A percentile compares a stretch with the other conserved stretches of the same genome.
phyloP scores from a whole-genome alignment of 2,797 vertebrate species.

The Phataginus tricuspis region DNA sequence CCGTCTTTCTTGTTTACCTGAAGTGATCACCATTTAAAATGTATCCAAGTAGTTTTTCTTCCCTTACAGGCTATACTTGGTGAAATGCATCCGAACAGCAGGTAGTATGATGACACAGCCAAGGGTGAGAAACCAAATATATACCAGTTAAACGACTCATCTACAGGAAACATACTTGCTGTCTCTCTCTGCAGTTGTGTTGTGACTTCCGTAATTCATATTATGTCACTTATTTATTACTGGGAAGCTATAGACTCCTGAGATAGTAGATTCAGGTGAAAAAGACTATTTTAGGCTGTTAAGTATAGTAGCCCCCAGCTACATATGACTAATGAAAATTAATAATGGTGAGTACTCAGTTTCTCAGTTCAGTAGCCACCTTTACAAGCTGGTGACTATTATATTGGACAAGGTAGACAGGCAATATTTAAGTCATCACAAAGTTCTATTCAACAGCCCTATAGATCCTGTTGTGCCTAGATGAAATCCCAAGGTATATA shows the following conservation, averaged over 20 bases:
- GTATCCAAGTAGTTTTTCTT: neutral
- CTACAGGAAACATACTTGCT: neutral
- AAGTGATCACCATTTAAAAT: neutral
- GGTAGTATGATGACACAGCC: neutral
- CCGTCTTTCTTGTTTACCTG: neutral
- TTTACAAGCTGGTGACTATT: neutral
- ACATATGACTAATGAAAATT: neutral
- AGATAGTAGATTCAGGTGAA: neutral
- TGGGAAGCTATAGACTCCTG: neutral
- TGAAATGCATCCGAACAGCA: neutral
- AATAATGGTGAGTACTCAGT: neutral
- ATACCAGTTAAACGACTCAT: neutral
- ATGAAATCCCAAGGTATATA: neutral
- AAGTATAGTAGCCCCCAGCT: neutral
- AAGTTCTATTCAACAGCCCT: neutral
- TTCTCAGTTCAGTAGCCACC: neutral
- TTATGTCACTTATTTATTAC: neutral
- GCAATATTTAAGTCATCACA: neutral
- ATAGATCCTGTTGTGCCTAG: neutral
- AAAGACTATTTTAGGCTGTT: neutral
- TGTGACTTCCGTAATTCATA: neutral
- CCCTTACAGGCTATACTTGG: neutral
- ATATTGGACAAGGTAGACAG: accelerated
- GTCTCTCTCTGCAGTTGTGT: neutral
- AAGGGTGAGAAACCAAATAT: neutral